Evolutionary conservation across 2,797 vertebrate genomes (phyloP).

Genomic region (Synanceia verrucosa): DNA sequence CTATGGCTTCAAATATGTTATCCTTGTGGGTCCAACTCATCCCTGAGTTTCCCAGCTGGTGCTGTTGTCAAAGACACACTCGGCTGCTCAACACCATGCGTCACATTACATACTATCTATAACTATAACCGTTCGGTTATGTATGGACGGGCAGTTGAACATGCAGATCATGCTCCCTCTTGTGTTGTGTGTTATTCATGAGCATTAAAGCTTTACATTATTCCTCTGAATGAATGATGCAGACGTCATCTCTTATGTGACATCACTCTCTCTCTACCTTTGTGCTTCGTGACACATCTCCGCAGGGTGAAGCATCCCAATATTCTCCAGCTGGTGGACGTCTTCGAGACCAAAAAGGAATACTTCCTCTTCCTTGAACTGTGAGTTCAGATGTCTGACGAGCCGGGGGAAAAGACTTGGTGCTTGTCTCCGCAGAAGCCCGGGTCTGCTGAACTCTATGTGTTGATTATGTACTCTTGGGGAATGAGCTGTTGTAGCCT

Average conservation of each 20-base stretch:
- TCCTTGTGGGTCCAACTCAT: not conserved
- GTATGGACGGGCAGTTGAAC: not conserved
- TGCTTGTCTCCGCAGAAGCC: slow-evolving; percentile 28
- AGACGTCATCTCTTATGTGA: not conserved
- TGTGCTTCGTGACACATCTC: slow-evolving; percentile 24
- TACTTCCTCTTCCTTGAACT: slow-evolving; percentile 99
- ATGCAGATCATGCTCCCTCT: not conserved
- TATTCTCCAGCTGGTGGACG: slow-evolving; percentile 96
- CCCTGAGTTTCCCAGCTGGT: slow-evolving; percentile 1
- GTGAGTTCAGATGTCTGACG: slow-evolving; percentile 83
- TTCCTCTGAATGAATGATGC: slow-evolving; percentile 17
- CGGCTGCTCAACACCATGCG: not conserved
- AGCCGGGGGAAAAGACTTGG: not conserved
- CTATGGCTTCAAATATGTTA: not conserved
- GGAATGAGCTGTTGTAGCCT: slow-evolving; percentile 56
- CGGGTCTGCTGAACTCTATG: slow-evolving; percentile 21
- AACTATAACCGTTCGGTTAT: slow-evolving; percentile 3
- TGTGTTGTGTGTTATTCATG: slow-evolving; percentile 27
- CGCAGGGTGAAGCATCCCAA: slow-evolving; percentile 97
- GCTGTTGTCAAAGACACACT: slow-evolving; percentile 5
- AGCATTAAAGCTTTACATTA: slow-evolving; percentile 7
- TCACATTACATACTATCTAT: no score
- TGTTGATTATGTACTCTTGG: slow-evolving; percentile 60
- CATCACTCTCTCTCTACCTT: slow-evolving; percentile 23
- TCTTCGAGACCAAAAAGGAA: slow-evolving; percentile 97